A percentile compares a stretch with the other conserved stretches of the same genome.
Conservation (phyloP, 2,797 vertebrate species). For the Phoebastria nigripes region DNA sequence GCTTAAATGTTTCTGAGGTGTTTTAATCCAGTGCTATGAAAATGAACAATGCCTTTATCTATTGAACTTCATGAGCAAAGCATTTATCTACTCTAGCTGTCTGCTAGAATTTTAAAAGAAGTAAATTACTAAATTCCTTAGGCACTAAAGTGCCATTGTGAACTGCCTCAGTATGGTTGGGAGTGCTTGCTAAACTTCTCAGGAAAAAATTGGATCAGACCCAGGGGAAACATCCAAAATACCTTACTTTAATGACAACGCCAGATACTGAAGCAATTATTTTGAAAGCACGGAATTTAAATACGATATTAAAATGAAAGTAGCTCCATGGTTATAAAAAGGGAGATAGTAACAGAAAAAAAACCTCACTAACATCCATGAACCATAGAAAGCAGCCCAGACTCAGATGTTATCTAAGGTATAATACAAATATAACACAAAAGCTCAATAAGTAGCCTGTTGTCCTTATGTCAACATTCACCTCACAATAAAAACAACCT, state of each 20-base stretch:
- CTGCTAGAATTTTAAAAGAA: not conserved
- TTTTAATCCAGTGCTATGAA: not conserved
- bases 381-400: not conserved
- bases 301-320: not conserved
- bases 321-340: not conserved
- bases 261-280: conserved; percentile 12
- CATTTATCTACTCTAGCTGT: not conserved
- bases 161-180: not conserved
- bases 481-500: not conserved
- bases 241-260: not conserved
- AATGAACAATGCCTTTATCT: not conserved
- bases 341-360: not conserved
- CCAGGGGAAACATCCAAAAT: conserved; percentile 35
- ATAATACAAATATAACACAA: not conserved
- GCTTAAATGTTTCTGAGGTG: not conserved
- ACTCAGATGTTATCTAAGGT: not conserved
- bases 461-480: not conserved
- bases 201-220: not conserved
- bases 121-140: not conserved
- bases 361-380: not conserved
- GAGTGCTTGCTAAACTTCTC: not conserved
- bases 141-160: not conserved
- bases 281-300: conserved; percentile 7
- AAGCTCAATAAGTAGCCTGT: not conserved
- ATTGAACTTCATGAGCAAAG: not conserved